Evolutionary conservation across 2,113 vertebrate genomes (phyloP).

Genomic region (Nesoenas mayeri): DNA sequence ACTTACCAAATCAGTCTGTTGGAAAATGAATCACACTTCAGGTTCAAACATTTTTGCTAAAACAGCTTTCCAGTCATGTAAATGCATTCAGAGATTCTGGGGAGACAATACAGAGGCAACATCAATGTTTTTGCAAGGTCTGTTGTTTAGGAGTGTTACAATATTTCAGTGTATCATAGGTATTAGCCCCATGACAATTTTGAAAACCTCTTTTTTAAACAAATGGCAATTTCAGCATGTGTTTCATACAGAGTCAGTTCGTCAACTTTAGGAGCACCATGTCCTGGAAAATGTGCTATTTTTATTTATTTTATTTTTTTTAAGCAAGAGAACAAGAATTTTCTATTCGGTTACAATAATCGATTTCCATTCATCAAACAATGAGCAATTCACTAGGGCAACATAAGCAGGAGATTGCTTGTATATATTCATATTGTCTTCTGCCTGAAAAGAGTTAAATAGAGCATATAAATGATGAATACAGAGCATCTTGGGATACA

Average conservation of each 20-base stretch:
- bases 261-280: background rate
- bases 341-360: slow-evolving; percentile 36
- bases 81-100: background rate
- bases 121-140: background rate
- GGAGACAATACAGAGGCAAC: background rate
- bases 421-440: slow-evolving; percentile 46
- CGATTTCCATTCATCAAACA: slow-evolving; percentile 32
- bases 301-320: background rate
- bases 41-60: background rate
- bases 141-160: background rate
- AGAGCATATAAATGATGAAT: slow-evolving; percentile 57
- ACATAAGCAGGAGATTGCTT: slow-evolving; percentile 30
- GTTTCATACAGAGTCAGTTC: background rate
- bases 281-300: background rate
- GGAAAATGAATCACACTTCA: background rate
- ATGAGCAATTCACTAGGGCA: slow-evolving; percentile 29
- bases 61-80: background rate
- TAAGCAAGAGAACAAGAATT: slow-evolving; percentile 21
- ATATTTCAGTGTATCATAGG: background rate
- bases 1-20: background rate
- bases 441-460: slow-evolving; percentile 57
- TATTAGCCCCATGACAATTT: background rate
- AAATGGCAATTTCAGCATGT: background rate
- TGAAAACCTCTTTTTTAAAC: background rate
- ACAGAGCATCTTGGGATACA: slow-evolving; percentile 27